Evolutionary conservation across 2,113 vertebrate genomes (phyloP), one percentile per base, ranked within the genome.

Genomic region (Urocynchramus pylzowi): DNA sequence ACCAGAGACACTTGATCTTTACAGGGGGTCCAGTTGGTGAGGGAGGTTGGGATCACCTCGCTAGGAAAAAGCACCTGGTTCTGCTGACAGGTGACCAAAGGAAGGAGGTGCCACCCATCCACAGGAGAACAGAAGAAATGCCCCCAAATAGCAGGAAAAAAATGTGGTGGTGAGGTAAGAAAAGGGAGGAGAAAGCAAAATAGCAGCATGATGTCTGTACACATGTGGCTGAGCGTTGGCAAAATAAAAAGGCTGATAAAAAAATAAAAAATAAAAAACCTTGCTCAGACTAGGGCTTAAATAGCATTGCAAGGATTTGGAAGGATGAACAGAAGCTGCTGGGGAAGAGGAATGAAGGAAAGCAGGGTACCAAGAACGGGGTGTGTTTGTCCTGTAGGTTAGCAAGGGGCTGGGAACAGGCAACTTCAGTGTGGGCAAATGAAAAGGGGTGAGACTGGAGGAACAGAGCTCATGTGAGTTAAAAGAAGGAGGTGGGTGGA

Each of bases 151-250:
- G 7, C 26, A 68, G 26, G 17, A 5, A 30, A 69, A 88, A 84
- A 67, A 30, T 3, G 10, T 24, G 37, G 14, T 3, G 2, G 31
- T 18, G 67, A 35, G 56, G 63, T 81, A 67, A 79, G 57, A 56
- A 83, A 82, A 63, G 11, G 39, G 27, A 70, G n/a, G 52, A 82
- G 64, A 70, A 84, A 74, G 41, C n/a, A 73, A 61, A 69, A 10
- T 13, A 85, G 24, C 19, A 24, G 42, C 22, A 19, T 7, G 10
- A 52, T 1, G 8, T 76, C 76, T 53, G 26, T 17, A 31, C 4
- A 5, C 28, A 5, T 0, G 1, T 84, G 81, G 27, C 54, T 41
- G 45, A 74, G n/a, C 1, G 0, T 0, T 19, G 30, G 52, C 60
- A 63, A 47, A 88, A 85, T 20, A 59, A 35, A 90, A 85, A 73